Evolutionary conservation across 2,113 vertebrate species (phyloP), one percentile per base, ranked within the genome.

Genomic region (Pan paniscus): DNA sequence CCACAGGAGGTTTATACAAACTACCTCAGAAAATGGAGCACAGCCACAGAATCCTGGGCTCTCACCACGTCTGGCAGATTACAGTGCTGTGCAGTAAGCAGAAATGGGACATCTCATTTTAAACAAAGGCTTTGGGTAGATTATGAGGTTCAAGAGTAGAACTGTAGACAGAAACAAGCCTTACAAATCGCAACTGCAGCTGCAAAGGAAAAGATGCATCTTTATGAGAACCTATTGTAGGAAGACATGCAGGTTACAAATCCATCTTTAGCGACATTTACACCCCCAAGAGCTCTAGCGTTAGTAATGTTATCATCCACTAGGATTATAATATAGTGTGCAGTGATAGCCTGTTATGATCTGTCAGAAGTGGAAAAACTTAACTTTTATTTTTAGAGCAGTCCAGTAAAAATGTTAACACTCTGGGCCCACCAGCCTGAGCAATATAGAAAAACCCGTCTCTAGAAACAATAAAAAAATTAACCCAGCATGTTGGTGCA

Each of bases 1-100:
- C 40, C 90, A 48, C 32, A 86, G 83, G 64, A 90, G 94, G 81
- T 95, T 97, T 97, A 96, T 38, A 93, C 46, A 97, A 95, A 93
- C 84, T 91, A 88, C 90, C 96, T 81, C 50, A 11, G 67, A 88
- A 93, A 84, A 90, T 94, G 84, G 75, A 88, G 46, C 82, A 17
- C 4, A 50, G 86, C 35, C 48, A 38, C 14, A 11, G 50, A 70
- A 64, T 68, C 43, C 93, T 70, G 92, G 90, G 90, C 84, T 73
- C n/a, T 59, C 30, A n/a, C 46, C 48, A 0, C 0, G 5, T 38
- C 90, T 90, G 92, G 92, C 64, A n/a, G 73, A 95, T 93, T 12
- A 73, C 38, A 2, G 12, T 12, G 59, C 64, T 61, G 27, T 55
- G 14, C 30, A 40, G 25, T 11, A 17, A 79, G 72, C 35, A 57